Evolutionary conservation across 2,113 vertebrate genomes (phyloP).

Genomic region (Corythoichthys haematopterus): DNA sequence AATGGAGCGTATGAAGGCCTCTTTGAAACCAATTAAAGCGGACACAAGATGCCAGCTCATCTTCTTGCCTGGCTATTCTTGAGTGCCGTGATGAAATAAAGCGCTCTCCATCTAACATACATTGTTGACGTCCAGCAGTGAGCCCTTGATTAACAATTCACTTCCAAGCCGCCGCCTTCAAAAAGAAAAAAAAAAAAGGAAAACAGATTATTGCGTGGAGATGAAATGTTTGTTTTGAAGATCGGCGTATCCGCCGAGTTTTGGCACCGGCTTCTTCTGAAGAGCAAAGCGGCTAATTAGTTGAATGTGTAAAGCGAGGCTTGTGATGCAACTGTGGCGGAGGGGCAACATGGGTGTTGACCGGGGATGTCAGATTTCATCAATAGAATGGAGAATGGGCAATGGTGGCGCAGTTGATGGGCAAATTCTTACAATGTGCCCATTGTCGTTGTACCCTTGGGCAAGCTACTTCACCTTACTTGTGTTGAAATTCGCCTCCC

Average conservation of each 20-base stretch:
- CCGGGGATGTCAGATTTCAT: neutral
- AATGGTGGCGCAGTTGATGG: too few species aligned
- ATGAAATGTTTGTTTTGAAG: slow-evolving; percentile 4
- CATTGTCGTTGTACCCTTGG: too few species aligned
- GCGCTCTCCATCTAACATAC: neutral
- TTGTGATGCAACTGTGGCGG: neutral
- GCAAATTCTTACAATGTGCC: too few species aligned
- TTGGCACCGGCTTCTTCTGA: neutral
- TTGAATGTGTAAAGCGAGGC: neutral
- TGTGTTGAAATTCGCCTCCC: too few species aligned
- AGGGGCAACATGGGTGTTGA: neutral
- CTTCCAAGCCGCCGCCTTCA: neutral
- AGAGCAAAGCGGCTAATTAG: neutral
- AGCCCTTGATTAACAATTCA: slow-evolving; percentile 4
- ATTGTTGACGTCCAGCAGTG: neutral
- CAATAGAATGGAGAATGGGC: neutral
- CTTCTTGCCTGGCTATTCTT: neutral
- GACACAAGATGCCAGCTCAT: neutral
- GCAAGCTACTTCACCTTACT: too few species aligned
- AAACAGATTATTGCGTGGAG: neutral
- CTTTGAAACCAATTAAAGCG: slow-evolving; percentile 1
- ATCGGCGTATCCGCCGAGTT: neutral
- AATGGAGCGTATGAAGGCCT: neutral
- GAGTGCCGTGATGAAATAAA: neutral
- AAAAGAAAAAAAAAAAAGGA: neutral